Evolutionary conservation across 2,797 vertebrate genomes (phyloP).

Genomic region (Argentina silus): DNA sequence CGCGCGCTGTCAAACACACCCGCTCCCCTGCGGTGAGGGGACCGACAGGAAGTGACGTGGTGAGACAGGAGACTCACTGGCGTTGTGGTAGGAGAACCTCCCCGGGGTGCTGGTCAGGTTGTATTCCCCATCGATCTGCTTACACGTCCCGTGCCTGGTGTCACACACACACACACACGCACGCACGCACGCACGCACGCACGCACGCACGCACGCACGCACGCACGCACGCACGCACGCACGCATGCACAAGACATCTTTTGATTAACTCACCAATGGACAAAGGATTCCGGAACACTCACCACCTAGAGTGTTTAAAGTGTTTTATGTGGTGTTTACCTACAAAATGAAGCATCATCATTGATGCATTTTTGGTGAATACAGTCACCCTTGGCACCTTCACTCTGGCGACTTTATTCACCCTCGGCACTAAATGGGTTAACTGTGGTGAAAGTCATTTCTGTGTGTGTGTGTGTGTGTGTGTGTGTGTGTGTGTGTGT

Average conservation of each 20-base stretch:
- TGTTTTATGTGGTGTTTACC: no score
- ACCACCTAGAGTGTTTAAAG: no score
- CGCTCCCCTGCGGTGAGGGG: no score
- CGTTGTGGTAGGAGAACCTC: constrained; percentile 61
- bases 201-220: background rate
- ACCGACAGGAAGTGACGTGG: background rate
- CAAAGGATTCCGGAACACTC: no score
- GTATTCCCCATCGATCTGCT: constrained; percentile 60
- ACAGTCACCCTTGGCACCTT: no score
- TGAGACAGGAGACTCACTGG: constrained; percentile 53
- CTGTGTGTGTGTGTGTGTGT: background rate
- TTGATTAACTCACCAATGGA: no score
- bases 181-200: background rate
- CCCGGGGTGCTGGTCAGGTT: constrained; percentile 71
- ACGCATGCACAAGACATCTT: background rate
- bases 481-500: background rate
- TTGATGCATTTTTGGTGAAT: no score
- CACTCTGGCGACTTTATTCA: no score
- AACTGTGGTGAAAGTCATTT: background rate
- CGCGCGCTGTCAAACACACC: no score
- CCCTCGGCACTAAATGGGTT: no score
- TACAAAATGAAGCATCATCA: no score
- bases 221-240: background rate
- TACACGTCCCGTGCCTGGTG: constrained; percentile 67
- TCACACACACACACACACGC: constrained; percentile 7